Conservation (phyloP, 2,888 invertebrate genomes). For the Candidula unifasciata region DNA sequence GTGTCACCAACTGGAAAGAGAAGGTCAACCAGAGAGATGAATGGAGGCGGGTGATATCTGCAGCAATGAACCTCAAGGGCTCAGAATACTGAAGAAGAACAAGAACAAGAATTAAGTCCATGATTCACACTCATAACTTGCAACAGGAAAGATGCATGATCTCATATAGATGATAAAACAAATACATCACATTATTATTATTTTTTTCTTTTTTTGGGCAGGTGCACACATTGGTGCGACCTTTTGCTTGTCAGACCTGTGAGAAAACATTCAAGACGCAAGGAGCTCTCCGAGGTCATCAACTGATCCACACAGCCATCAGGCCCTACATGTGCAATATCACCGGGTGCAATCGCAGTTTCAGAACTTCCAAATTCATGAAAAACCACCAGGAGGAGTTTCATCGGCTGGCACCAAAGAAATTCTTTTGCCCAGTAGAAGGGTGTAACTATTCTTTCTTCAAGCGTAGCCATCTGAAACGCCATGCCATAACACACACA, state of each 20-base stretch:
- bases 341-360: slow-evolving; percentile 71
- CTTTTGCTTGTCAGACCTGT: slow-evolving; percentile 71
- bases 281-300: slow-evolving; percentile 69
- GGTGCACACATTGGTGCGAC: slow-evolving; percentile 69
- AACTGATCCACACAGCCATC: slow-evolving; percentile 67
- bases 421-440: slow-evolving; percentile 69
- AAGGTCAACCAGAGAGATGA: too few species aligned
- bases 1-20: too few species aligned
- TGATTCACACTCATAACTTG: too few species aligned
- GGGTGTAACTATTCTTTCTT: slow-evolving; percentile 75
- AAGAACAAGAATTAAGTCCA: too few species aligned
- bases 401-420: slow-evolving; percentile 71
- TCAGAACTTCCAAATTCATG: slow-evolving; percentile 70
- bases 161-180: too few species aligned
- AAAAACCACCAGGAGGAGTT: slow-evolving; percentile 71
- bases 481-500: slow-evolving; percentile 76
- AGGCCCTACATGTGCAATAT: slow-evolving; percentile 70
- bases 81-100: too few species aligned
- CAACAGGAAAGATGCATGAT: too few species aligned
- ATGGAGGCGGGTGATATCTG: too few species aligned
- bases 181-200: too few species aligned
- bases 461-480: slow-evolving; percentile 74
- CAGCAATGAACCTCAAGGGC: too few species aligned
- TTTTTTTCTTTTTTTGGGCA: background rate
- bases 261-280: slow-evolving; percentile 72